These are phyloP conservation scores for Magallana nippona DNA, from an alignment of 2,888 invertebrate genomes.

Conservation along the genomic window DNA sequence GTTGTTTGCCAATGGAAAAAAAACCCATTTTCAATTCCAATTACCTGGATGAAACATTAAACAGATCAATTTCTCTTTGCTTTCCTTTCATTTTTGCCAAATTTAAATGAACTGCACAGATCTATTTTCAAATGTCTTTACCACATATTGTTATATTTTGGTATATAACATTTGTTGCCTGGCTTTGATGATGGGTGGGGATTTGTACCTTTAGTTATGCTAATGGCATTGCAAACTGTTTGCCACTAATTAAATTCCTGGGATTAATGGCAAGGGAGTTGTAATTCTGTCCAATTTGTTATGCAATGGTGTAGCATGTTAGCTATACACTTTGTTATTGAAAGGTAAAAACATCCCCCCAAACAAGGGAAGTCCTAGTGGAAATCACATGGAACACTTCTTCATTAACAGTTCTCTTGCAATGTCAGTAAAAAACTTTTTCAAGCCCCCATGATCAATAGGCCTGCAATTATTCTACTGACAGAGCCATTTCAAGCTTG, in stretches of 20 bases:
- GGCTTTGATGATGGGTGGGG: conserved; percentile 16
- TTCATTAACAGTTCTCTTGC: conserved; percentile 15
- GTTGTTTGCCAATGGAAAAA: conserved; percentile 20
- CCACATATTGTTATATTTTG: neutral
- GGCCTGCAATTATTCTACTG: conserved; percentile 42
- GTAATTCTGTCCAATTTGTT: conserved; percentile 29
- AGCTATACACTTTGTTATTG: conserved; percentile 15
- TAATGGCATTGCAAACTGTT: conserved; percentile 26
- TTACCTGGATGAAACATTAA: conserved; percentile 16
- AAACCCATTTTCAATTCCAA: neutral
- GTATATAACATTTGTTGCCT: neutral
- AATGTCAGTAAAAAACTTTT: conserved; percentile 17
- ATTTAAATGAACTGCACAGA: conserved; percentile 9
- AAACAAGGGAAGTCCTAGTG: conserved; percentile 22
- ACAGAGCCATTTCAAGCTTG: conserved; percentile 49
- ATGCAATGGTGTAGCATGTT: conserved; percentile 28
- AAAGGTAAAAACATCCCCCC: neutral
- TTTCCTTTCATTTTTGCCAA: conserved; percentile 17
- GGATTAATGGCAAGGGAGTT: conserved; percentile 15
- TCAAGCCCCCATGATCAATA: conserved; percentile 42
- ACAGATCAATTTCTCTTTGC: conserved; percentile 10
- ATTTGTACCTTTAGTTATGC: conserved; percentile 4
- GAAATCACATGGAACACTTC: conserved; percentile 35
- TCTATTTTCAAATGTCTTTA: conserved; percentile 4
- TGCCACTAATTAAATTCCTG: conserved; percentile 29